Evolutionary conservation across 2,888 invertebrate species (phyloP), one percentile per base, ranked within the genome.

Genomic region (Drosophila longiperda): DNA sequence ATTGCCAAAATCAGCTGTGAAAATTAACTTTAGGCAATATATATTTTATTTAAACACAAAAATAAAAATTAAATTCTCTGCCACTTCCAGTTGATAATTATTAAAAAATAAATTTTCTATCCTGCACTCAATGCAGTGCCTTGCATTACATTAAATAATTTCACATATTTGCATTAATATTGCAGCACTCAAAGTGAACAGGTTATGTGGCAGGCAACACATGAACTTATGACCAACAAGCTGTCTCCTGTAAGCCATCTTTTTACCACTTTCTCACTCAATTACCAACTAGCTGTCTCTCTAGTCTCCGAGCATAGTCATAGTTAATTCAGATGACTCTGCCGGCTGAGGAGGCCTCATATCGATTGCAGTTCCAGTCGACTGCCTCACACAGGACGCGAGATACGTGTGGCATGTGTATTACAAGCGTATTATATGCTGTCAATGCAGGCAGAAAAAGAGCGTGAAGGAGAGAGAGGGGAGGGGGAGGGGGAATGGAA

Each of bases 301-400:
- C 36, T 53, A 45, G 26, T 33, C 38, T 23, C 8, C 48, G 58
- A 38, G 61, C 54, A 58, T 70, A 71, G 72, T 76, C 82, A 82
- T 87, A 83, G 75, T 80, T 84, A 87, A 84, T 84, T 87, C 80
- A 87, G 73, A 61, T 70, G 63, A 65, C 58, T 57, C 53, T 66
- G 69, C 63, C 66, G 54, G 33, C 67, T 67, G 64, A 17, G 53
- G 62, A 17, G 53, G 63, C 58, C 36, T 53, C 62, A 76, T 83
- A 86, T 86, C 88, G 89, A 86, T 86, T 83, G 83, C 82, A 67
- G 66, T 82, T 85, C 67, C 80, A 79, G 70, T 67, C 66, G 77
- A 76, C 66, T 83, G 81, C 59, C 65, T 69, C 84, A 70, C 86
- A 69, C 68, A 85, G 83, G 78, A 80, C 78, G 73, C 71, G 70